A percentile compares a stretch with the other conserved stretches of the same genome.
These are phyloP conservation scores for Phrynocephalus vlangalii DNA, from an alignment of 2,797 vertebrate species.

Conservation along the genomic window DNA sequence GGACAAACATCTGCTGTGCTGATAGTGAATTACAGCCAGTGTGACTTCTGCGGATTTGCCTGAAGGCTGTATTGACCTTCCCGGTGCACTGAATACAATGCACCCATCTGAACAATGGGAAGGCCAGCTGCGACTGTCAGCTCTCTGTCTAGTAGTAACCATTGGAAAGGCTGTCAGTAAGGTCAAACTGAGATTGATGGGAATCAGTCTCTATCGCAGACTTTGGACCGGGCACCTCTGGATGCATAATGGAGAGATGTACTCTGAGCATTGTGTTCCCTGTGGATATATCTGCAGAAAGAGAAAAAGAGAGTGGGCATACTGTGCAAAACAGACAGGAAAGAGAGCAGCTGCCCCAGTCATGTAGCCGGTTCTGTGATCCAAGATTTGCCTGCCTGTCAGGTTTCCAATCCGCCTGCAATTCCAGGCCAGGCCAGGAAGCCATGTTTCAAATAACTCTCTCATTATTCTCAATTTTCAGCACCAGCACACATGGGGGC, in stretches of 20 bases:
- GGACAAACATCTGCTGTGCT: constrained; percentile 7
- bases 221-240: no score
- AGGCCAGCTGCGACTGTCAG: no score
- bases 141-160: no score
- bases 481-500: constrained; percentile 29
- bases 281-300: no score
- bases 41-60: not conserved
- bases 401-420: constrained; percentile 46
- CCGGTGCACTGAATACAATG: no score
- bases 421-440: constrained; percentile 54
- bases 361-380: not conserved
- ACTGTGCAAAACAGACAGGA: not conserved
- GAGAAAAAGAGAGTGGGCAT: not conserved
- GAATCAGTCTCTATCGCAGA: no score
- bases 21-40: not conserved
- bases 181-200: no score
- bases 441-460: constrained; percentile 46
- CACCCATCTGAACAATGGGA: no score
- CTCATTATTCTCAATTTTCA: constrained; percentile 59
- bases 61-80: not conserved
- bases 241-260: not conserved
- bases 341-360: not conserved
- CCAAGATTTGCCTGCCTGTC: constrained; percentile 7
- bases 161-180: no score
- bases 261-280: no score